Evolutionary conservation across 1,140 invertebrate genomes (phyloP).

Genomic region (Drosophila pachea): DNA sequence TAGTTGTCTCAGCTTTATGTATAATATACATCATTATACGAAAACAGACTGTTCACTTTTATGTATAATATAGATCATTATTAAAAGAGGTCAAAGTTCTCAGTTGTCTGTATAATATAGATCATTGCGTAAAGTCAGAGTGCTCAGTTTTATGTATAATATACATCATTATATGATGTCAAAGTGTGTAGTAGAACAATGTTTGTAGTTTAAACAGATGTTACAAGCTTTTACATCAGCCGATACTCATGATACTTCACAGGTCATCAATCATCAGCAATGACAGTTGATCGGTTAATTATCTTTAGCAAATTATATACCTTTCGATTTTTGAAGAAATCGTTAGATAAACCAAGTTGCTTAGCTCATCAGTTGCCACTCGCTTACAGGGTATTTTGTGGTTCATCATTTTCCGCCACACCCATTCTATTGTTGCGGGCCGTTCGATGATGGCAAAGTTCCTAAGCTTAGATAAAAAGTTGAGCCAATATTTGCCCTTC

Average conservation of each 20-base stretch:
- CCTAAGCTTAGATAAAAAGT: constrained; percentile 63
- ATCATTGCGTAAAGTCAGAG: neutral
- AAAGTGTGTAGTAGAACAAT: neutral
- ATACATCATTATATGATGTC: too few species aligned
- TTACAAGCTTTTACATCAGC: neutral
- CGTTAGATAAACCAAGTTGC: neutral
- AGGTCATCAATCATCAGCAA: too few species aligned
- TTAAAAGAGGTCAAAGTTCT: neutral
- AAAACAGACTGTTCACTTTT: neutral
- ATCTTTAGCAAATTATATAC: too few species aligned
- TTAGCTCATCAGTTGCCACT: neutral
- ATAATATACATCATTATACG: constrained; percentile 3
- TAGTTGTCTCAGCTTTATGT: neutral
- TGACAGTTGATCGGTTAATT: too few species aligned
- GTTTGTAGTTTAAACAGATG: neutral
- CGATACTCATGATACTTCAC: too few species aligned
- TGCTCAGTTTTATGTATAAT: too few species aligned
- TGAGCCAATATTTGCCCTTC: constrained; percentile 64
- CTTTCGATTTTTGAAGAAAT: neutral
- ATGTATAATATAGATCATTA: constrained; percentile 7
- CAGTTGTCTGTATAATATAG: neutral
- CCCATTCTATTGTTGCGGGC: neutral
- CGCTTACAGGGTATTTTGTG: constrained; percentile 5
- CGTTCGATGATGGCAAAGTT: constrained; percentile 45
- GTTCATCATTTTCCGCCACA: neutral